These are phyloP conservation scores for Lochmaea capreae DNA, from an alignment of 2,888 invertebrate species.

Conservation along the genomic window DNA sequence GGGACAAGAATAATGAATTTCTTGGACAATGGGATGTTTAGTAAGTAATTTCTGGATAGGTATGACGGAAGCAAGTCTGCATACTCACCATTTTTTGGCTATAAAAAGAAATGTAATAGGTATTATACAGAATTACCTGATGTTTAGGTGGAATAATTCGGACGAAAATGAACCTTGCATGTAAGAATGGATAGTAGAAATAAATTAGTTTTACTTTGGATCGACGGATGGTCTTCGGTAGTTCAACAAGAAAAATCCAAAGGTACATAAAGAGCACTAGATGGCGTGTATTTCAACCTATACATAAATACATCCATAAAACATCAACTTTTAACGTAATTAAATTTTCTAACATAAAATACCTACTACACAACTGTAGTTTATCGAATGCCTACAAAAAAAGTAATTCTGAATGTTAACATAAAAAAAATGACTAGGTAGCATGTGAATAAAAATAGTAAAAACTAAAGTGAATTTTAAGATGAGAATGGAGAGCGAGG, in stretches of 20 bases:
- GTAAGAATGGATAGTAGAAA: slow-evolving; percentile 12
- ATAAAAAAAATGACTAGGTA: no score
- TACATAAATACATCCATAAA: background rate
- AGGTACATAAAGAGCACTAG: background rate
- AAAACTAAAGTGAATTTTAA: no score
- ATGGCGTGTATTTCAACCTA: background rate
- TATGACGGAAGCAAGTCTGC: no score
- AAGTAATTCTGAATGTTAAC: background rate
- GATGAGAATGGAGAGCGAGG: background rate
- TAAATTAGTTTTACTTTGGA: slow-evolving; percentile 18
- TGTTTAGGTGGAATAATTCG: slow-evolving; percentile 17
- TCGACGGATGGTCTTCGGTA: slow-evolving; percentile 4
- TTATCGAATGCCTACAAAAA: background rate
- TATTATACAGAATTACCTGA: background rate
- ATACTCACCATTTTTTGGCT: no score
- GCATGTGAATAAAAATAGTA: no score
- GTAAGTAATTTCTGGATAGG: no score
- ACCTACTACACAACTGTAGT: background rate
- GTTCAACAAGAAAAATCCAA: slow-evolving; percentile 11
- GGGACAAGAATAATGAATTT: no score
- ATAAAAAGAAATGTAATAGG: no score
- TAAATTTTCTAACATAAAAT: background rate
- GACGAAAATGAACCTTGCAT: slow-evolving; percentile 9
- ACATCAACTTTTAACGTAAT: background rate
- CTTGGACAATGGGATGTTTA: no score